Evolutionary conservation across 2,888 invertebrate species (phyloP), one percentile per base, ranked within the genome.

Genomic region (Formica aserva): DNA sequence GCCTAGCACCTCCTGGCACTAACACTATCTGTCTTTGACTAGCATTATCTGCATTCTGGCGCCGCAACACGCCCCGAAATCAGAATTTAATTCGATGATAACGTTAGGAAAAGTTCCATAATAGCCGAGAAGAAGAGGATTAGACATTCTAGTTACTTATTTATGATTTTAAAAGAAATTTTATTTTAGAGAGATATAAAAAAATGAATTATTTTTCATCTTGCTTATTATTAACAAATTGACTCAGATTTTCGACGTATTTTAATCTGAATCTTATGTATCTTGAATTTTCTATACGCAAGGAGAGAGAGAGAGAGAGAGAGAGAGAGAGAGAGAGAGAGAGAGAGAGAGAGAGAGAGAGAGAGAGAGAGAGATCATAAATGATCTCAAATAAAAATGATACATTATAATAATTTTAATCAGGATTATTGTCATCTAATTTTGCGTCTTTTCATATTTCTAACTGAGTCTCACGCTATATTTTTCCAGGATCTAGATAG

Each of bases 1-100:
- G 89, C 91, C 92, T 90, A 89, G 91, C 87, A 92, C 92, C 87
- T 89, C 90, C 91, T 91, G 92, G 88, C 87, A 91, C 91, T 87
- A 85, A 81, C 82, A 74, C 82, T 84, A 84, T 86, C 86, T 80
- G 85, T 72, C 65, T 83, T 81, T 78, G 85, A 32, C 60, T 67
- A 55, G 15, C 32, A 29, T 77, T 86, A 85, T 89, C 84, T 85
- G 82, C 55, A 85, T 83, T 84, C 88, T 87, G 90, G 91, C 91
- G 91, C 91, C 90, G 82, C 84, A 82, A 88, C 86, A 87, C 87
- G 87, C 86, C 86, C 86, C 48, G 82, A 48, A 84, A 82, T 84
- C 84, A 69, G 82, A 88, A 88, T 85, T 87, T 82, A 86, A 86
- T 90, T 85, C 83, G 77, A 84, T 81, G 83, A 80, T 85, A 75